Evolutionary conservation across 2,888 invertebrate species (phyloP).

Genomic region (Sphinx pinastri): DNA sequence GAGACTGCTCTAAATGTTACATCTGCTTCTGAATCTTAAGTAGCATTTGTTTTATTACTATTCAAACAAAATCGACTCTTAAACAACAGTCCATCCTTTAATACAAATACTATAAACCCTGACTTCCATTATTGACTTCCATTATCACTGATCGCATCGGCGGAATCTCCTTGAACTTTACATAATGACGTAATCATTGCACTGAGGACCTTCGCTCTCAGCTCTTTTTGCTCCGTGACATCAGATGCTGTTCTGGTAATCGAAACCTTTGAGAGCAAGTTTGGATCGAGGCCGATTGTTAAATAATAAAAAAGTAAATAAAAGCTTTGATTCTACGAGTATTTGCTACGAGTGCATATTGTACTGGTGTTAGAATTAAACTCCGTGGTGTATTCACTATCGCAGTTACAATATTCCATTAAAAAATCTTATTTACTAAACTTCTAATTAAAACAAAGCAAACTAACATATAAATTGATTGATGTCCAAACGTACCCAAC

Average conservation of each 20-base stretch:
- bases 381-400: too few relatives aligned
- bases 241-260: conserved; percentile 31
- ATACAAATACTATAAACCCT: not conserved
- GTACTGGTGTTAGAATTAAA: too few relatives aligned
- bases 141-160: not conserved
- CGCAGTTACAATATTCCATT: too few relatives aligned
- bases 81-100: too few relatives aligned
- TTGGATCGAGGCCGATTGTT: conserved; percentile 6
- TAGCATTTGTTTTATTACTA: too few relatives aligned
- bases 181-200: conserved; percentile 15
- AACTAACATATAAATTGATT: too few relatives aligned
- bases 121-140: not conserved
- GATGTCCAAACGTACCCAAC: not conserved
- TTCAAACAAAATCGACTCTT: not conserved
- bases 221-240: conserved; percentile 31
- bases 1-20: too few relatives aligned
- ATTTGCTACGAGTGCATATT: too few relatives aligned
- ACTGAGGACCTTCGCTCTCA: conserved; percentile 10
- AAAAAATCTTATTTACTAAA: too few relatives aligned
- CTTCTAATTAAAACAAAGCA: too few relatives aligned
- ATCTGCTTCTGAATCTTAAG: too few relatives aligned
- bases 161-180: conserved; percentile 16
- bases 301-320: not conserved
- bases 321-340: not conserved
- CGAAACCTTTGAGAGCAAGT: conserved; percentile 32